phyloP scores from a whole-genome alignment of 2,797 vertebrate genomes.

The Syngnathus rostellatus region DNA sequence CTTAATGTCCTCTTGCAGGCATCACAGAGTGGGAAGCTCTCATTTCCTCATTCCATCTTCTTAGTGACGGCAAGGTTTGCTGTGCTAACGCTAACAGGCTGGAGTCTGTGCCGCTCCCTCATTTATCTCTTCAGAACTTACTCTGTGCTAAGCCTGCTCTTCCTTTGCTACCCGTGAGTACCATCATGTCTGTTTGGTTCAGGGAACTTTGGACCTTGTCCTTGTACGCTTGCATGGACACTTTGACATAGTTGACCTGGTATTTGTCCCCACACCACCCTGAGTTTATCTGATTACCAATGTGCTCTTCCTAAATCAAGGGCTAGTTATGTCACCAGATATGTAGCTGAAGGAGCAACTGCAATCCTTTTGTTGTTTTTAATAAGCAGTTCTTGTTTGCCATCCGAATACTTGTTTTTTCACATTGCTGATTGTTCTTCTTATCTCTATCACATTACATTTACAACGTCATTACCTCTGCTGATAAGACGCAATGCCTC shows the following conservation, averaged over 20 bases:
- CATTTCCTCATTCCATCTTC: conserved; percentile 87
- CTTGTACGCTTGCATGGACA: not conserved
- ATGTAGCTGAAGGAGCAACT: not conserved
- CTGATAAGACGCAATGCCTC: not conserved
- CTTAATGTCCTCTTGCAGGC: conserved; percentile 65
- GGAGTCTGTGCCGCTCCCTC: conserved; percentile 90
- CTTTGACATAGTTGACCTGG: not conserved
- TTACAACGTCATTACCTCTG: not conserved
- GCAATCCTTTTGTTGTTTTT: not conserved
- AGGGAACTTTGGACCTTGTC: not conserved
- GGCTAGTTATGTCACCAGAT: not conserved
- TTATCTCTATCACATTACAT: not conserved
- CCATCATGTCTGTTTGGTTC: not conserved
- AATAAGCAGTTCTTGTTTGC: not conserved
- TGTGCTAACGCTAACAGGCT: conserved; percentile 89
- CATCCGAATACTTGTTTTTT: not conserved
- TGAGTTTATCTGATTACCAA: not conserved
- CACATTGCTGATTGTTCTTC: not conserved
- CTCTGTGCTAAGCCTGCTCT: conserved; percentile 92
- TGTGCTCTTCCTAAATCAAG: not conserved
- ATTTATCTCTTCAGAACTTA: conserved; percentile 95
- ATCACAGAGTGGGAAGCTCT: conserved; percentile 88
- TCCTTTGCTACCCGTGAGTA: conserved; percentile 98
- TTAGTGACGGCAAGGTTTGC: conserved; percentile 90
- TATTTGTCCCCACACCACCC: not conserved